These are phyloP conservation scores for Harpalus rufipes DNA, from an alignment of 2,888 invertebrate species.

Conservation along the genomic window DNA sequence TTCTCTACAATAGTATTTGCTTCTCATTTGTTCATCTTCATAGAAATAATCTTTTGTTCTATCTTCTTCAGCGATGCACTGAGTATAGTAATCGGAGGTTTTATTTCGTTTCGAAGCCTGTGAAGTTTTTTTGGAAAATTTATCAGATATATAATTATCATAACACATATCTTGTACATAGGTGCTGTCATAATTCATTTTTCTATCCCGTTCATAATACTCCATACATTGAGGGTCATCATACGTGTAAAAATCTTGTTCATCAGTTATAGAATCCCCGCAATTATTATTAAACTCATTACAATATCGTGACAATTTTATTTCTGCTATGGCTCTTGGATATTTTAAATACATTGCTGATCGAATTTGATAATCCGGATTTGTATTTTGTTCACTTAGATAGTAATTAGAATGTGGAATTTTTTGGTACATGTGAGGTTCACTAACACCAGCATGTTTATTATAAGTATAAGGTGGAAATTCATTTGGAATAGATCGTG, in stretches of 20 bases:
- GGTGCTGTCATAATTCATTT: neutral
- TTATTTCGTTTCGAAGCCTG: neutral
- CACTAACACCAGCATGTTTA: conserved; percentile 3
- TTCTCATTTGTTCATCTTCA: neutral
- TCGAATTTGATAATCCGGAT: neutral
- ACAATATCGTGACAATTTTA: conserved; percentile 13
- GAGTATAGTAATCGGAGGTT: conserved; percentile 1
- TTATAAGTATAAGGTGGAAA: neutral
- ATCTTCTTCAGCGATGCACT: neutral
- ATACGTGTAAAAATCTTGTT: conserved; percentile 16
- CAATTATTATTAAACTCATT: neutral
- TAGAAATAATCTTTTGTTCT: neutral
- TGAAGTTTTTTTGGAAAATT: conserved; percentile 1
- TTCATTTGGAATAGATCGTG: neutral
- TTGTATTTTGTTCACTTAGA: neutral
- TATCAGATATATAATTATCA: neutral
- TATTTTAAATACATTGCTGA: conserved; percentile 24
- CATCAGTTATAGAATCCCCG: conserved; percentile 9
- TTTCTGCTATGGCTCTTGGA: conserved; percentile 7
- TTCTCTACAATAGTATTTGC: neutral
- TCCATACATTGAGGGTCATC: neutral
- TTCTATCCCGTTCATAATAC: conserved; percentile 11
- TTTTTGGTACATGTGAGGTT: conserved; percentile 15
- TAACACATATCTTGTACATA: conserved; percentile 15
- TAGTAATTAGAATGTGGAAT: conserved; percentile 1